Evolutionary conservation across 2,113 vertebrate species (phyloP), one percentile per base, ranked within the genome.

Genomic region (Dendropsophus ebraccatus): DNA sequence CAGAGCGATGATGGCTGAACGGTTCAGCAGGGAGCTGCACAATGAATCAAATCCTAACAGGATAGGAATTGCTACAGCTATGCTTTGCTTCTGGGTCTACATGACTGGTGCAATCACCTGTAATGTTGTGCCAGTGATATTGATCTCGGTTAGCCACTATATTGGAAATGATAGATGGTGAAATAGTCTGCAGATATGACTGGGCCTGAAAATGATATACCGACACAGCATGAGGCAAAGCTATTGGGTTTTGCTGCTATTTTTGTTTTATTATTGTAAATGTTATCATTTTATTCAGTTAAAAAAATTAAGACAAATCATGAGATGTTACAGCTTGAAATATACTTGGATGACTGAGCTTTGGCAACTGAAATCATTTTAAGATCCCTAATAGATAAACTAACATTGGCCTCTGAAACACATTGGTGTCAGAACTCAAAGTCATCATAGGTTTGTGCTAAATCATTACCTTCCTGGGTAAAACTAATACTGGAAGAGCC

Each of bases 1-100:
- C 67, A 56, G 1, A 25, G 37, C 25, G 70, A 47, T 74, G 4
- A 83, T 72, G 54, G 78, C 78, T 80, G 37, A 30, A 60, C 58
- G 77, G 32, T 80, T 80, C 35, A 45, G 21, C 19, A 23, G 52
- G 76, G 52, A 79, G 52, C 28, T 58, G 28, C 56, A n/a, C 37
- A 62, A 60, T 62, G 37, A 17, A 81, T 65, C 37, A 47, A 47
- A 56, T 6, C n/a, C 11, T 47, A 47, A 81, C 7, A 65, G 47
- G 76, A 19, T 58, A 54, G 47, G 54, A 8, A 52, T 54, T 54
- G 74, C 49, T 50, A 10, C n/a, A 52, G 73, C n/a, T 30, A 30
- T 52, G 47, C 23, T 58, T 25, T 21, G 49, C 28, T 19, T 45
- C 21, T 81, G 37, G 41, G 13, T 81, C 9, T 65, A 45, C 35